Evolutionary conservation across 2,888 invertebrate species (phyloP), one percentile per base, ranked within the genome.

Genomic region (Geophilus truncorum): DNA sequence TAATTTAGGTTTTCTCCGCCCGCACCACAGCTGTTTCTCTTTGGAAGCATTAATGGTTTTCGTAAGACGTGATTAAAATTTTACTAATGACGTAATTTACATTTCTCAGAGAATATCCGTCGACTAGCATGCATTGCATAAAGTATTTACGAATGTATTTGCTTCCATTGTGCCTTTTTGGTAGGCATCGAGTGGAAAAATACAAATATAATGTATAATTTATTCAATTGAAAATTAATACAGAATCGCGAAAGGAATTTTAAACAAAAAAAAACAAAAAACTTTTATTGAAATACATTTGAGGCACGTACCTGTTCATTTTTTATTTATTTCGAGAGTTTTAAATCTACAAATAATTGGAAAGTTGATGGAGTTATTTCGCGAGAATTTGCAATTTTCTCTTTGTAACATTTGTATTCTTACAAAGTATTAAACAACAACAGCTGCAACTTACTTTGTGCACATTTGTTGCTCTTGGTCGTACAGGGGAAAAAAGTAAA

Each of bases 31-130:
- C 79, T 70, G 70, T 28, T 40, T 78, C 30, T 40, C 57, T 76
- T 34, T 80, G 30, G 36, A 36, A 45, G 75, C 80, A 80, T 80
- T 80, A 80, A 76, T 80, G 80, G 80, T 80, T 76, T 62, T 76
- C 80, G 80, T 76, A 80, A 76, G 76, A 80, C 80, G 80, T 80
- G 80, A 70, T 76, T 80, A 80, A 80, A 76, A 80, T 80, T 70
- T 80, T 51, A 76, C 80, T 80, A 80, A 80, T 80, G 80, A 80
- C 80, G 70, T 75, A 30, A 80, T 80, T 80, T 76, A 40, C 80
- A 80, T 80, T 80, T 80, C 40, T 21, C 6, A 18, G 78, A 45
- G 78, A 40, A 40, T 78, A 34, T 45, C 25, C 70, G 12, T 28
- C 70, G 25, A 25, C 70, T 70, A 70, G n/a, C 70, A 25, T 10